Base-by-base conservation (phyloP, 2,888 invertebrate species). In the Geotrupes spiniger region DNA sequence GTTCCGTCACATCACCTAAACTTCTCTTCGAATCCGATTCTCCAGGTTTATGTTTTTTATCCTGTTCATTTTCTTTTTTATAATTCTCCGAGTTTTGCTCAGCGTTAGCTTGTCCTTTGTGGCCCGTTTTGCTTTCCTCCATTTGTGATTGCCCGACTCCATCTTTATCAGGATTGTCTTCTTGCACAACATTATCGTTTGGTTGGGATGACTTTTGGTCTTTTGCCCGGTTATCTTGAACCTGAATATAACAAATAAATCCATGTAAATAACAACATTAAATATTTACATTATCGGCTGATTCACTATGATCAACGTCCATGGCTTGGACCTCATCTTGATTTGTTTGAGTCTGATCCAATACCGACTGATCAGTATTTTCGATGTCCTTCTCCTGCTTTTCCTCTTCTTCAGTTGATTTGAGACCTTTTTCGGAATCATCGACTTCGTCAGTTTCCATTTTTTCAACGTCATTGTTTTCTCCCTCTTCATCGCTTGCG, bases 101-200 rank as follows among this genome's bases (percentile, higher is more conserved):
- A 10, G 71, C 75, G 42, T 66, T 69, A 29, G 64, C 70, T 62
- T 72, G 70, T 0, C 82, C 82, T 40, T 84, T 78, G 64, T 89
- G 87, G 0, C 89, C 88, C 28, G 78, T 79, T 33, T 84, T 81
- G 47, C 81, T 82, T 60, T 85, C 79, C 58, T 87, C 86, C 51
- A 85, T 78, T 60, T 91, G 85, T 0, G 89, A 84, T 39, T 88
- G 84, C 0, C 90, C 91, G 1, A 82, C 77, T 0, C 84, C 84
- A 51, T 85, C 83, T 51, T 83, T 80, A 57, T 82, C 81, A 1
- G 78, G 78, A 1, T 78, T 78, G 68, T 80, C 79, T 57, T 82
- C 81, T 71, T 80, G 80, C 0, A 76, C 75, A 58, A 75, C 61
- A 47, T 76, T 73, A 15, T 77, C 76, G 15, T 76, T 75, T 49